Evolutionary conservation across 2,888 invertebrate species (phyloP).

Genomic region (Paralinhomoeus sp.): DNA sequence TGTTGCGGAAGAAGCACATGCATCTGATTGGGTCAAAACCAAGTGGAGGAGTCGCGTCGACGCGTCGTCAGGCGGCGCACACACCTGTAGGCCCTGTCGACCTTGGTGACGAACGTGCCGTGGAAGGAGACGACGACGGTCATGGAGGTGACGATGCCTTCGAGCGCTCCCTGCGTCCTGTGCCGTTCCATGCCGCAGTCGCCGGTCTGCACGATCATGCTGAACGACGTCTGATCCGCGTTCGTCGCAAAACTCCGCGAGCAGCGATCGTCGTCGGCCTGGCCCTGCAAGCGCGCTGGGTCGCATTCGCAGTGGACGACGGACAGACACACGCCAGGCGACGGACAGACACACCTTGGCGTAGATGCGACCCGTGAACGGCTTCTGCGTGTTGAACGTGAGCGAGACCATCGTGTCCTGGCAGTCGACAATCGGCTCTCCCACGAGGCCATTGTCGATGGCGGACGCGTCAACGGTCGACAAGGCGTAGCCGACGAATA

Average conservation of each 20-base stretch:
- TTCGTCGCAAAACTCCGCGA: constrained; percentile 16
- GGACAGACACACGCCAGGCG: background rate
- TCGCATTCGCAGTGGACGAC: background rate
- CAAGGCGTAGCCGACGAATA: too few species aligned
- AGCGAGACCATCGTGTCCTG: constrained; percentile 15
- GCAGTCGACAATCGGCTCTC: constrained; percentile 13
- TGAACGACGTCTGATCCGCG: constrained; percentile 14
- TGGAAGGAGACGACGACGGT: constrained; percentile 21
- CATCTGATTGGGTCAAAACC: constrained; percentile 9
- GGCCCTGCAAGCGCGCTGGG: constrained; percentile 12
- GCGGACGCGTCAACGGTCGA: too few species aligned
- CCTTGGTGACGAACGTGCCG: constrained; percentile 14
- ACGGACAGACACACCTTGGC: constrained; percentile 1
- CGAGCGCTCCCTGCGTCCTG: constrained; percentile 16
- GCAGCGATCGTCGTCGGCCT: constrained; percentile 19
- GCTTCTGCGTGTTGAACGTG: constrained; percentile 20
- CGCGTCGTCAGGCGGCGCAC: too few species aligned
- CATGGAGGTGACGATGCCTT: constrained; percentile 18
- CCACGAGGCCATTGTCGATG: constrained; percentile 16
- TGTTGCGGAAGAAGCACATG: constrained; percentile 21
- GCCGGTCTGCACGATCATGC: constrained; percentile 16
- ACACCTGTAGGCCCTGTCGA: background rate
- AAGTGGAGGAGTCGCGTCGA: too few species aligned
- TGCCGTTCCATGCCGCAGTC: constrained; percentile 20
- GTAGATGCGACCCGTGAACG: constrained; percentile 18